Evolutionary conservation across 2,113 vertebrate genomes (phyloP).

Genomic region (Isichthys henryi): DNA sequence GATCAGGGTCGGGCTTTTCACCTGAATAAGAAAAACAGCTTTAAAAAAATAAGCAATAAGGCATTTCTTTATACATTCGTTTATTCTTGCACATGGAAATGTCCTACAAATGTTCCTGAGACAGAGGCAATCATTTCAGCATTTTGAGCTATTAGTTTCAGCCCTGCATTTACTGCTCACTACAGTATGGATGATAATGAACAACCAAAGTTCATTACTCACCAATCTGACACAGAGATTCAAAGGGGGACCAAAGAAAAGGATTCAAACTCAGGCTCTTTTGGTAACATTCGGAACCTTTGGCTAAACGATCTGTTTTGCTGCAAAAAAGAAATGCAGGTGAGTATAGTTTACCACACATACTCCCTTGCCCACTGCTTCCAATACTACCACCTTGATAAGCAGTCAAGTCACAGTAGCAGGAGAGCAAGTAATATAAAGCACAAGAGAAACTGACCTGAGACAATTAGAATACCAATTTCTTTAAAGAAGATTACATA

Average conservation of each 20-base stretch:
- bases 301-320: conserved; percentile 85
- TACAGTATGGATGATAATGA: neutral
- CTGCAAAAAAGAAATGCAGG: conserved; percentile 47
- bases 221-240: conserved; percentile 97
- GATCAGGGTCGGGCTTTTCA: conserved; percentile 96
- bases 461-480: neutral
- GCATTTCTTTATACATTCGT: neutral
- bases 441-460: neutral
- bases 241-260: conserved; percentile 96
- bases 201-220: conserved; percentile 27
- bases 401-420: neutral
- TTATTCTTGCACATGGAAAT: neutral
- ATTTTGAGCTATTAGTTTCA: neutral
- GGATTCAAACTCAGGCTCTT: conserved; percentile 96
- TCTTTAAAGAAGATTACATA: neutral
- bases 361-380: neutral
- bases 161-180: neutral
- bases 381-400: neutral
- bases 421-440: neutral
- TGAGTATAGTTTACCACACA: neutral
- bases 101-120: neutral
- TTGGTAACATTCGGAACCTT: conserved; percentile 98
- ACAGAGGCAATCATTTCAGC: neutral
- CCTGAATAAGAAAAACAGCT: conserved; percentile 52
- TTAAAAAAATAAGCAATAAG: neutral